Evolutionary conservation across 2,888 invertebrate species (phyloP), one percentile per base, ranked within the genome.

Genomic region (Drosophila longiperda): DNA sequence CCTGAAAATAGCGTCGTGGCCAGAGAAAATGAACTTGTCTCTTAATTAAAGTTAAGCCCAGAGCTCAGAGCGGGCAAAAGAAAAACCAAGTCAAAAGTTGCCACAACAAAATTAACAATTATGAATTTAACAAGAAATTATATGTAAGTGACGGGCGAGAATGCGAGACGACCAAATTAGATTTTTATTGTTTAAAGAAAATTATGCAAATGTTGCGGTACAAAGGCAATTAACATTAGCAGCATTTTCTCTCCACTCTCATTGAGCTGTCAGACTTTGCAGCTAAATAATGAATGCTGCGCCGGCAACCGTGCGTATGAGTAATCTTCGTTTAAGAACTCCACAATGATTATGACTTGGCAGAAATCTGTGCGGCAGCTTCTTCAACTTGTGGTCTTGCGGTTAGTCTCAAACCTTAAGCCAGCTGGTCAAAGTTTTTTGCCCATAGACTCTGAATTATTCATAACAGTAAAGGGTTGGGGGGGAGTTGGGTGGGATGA

Each of bases 1-100:
- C 75, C 78, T 55, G 20, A 42, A 23, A 40, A 57, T 32, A 11
- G 34, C 52, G 26, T 36, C 12, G 61, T 3, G 15, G 45, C 38
- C 55, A 53, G 67, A 53, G 67, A 68, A 71, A 73, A 58, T 54
- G 55, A 75, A 78, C 87, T 92, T 91, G 89, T 75, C 80, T 84
- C 85, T 88, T 91, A 92, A 92, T 92, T 92, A 91, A 91, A 91
- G 92, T 91, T 91, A 92, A 92, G 92, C 92, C 91, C 77, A 53
- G 71, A 71, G 52, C 54, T 59, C 60, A 73, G 73, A 29, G 29
- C 52, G 48, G 38, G 60, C 36, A 17, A 50, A 71, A 71, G 60
- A 74, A 82, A 79, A 69, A 61, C 38, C 73, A 69, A 75, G 74
- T 72, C 69, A 75, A 73, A 71, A 75, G 68, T 66, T 77, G 57